These are phyloP conservation scores for Amblyteles armatorius DNA, from an alignment of 2,888 invertebrate species.

Conservation along the genomic window DNA sequence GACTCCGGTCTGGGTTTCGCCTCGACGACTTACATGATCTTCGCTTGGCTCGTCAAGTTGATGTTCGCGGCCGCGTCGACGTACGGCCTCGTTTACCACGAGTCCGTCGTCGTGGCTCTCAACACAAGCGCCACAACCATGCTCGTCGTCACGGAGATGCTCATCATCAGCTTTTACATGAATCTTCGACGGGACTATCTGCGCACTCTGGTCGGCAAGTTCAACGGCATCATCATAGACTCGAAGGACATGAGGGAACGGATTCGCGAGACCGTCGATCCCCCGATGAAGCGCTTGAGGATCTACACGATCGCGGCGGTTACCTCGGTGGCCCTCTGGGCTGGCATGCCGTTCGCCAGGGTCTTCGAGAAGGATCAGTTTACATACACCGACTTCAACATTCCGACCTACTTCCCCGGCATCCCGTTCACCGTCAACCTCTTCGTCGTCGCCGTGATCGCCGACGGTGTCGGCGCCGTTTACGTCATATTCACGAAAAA, in stretches of 20 bases:
- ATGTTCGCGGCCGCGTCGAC: slow-evolving; percentile 20
- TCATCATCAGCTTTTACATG: slow-evolving; percentile 65
- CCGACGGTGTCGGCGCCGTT: slow-evolving; percentile 57
- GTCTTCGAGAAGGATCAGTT: slow-evolving; percentile 67
- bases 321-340: slow-evolving; percentile 62
- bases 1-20: not conserved
- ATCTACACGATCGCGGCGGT: slow-evolving; percentile 67
- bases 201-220: slow-evolving; percentile 62
- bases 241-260: slow-evolving; percentile 50
- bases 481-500: slow-evolving; percentile 67
- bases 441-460: slow-evolving; percentile 62
- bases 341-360: slow-evolving; percentile 48
- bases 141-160: slow-evolving; percentile 63
- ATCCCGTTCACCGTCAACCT: slow-evolving; percentile 65
- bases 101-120: slow-evolving; percentile 59
- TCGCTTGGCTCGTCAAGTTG: slow-evolving; percentile 63
- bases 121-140: slow-evolving; percentile 64
- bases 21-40: slow-evolving; percentile 53
- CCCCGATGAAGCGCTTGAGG: slow-evolving; percentile 65
- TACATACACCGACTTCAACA: slow-evolving; percentile 67
- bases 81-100: slow-evolving; percentile 54
- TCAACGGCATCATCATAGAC: slow-evolving; percentile 63
- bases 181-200: slow-evolving; percentile 63
- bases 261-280: slow-evolving; percentile 48
- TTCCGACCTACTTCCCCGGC: slow-evolving; percentile 66